Base-by-base conservation (phyloP, 1,140 invertebrate species). In the Acromyrmex charruanus region DNA sequence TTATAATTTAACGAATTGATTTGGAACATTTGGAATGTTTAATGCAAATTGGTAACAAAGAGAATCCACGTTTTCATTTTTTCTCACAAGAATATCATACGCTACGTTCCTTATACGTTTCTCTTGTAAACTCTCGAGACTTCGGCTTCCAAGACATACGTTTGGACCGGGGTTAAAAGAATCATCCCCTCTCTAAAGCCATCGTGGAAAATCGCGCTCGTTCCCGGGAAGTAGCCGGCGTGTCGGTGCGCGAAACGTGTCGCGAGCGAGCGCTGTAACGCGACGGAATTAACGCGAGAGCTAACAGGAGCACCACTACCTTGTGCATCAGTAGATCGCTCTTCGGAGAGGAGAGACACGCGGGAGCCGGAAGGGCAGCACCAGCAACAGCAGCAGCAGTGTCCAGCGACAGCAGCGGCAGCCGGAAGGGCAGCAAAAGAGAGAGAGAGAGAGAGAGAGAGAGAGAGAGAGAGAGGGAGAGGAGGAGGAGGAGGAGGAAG, bases 361-460 rank as follows among this genome's bases (percentile, higher is more conserved):
- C 77, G 79, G 79, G 31, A 82, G 79, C 66, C 66, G 79, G 35
- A 81, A 81, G 51, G 51, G 21, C n/a, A 58, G 79, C 12, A 51
- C 2, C 55, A n/a, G 31, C 10, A 35, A 21, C 35, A 44, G 35
- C 55, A 28, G 3, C 58, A 3, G 21, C 75, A 1, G 31, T 14
- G 16, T 51, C 2, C 55, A n/a, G 31, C 10, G 21, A 21, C 35
- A 44, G 35, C 55, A 39, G n/a, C 28, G 55, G 39, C 21, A 61
- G 58, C 74, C 49, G 71, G 25, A 75, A 44, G 55, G 21, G 55
- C 35, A 39, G 58, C 35, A 7, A 21, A 16, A 39, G 39, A 59
- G 35, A 55, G 12, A 16, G 49, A 35, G 14, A 21, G 2, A 59
- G 35, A 55, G 12, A 16, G 49, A 35, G 14, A 21, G 0, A 25